phyloP scores from a whole-genome alignment of 2,113 vertebrate genomes.

The Corythornis cristatus region DNA sequence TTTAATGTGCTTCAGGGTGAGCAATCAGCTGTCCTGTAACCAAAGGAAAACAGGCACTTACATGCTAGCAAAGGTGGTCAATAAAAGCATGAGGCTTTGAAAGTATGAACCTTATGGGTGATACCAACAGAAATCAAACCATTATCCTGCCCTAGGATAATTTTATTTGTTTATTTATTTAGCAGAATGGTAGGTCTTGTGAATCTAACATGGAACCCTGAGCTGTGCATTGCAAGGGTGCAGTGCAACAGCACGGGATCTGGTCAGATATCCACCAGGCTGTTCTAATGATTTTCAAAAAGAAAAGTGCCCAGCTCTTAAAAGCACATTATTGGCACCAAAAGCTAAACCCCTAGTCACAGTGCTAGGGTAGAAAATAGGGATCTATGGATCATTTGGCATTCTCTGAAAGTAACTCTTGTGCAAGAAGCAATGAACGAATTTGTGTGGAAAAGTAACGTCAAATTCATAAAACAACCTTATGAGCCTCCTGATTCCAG shows the following conservation, averaged over 20 bases:
- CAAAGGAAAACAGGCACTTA: conserved; percentile 1
- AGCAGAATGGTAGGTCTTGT: neutral
- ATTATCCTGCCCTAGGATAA: neutral
- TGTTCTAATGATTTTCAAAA: neutral
- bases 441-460: neutral
- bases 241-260: neutral
- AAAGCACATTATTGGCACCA: neutral
- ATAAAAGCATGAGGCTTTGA: neutral
- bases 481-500: neutral
- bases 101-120: neutral
- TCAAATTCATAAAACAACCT: neutral
- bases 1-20: conserved; percentile 9
- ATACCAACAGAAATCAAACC: neutral
- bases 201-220: neutral
- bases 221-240: neutral
- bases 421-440: neutral
- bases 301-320: neutral
- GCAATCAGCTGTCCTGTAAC: conserved; percentile 78
- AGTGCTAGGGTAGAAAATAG: neutral
- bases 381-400: neutral
- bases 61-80: neutral
- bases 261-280: neutral
- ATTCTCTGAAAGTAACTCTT: neutral
- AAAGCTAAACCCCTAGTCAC: neutral
- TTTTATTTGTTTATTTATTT: neutral